phyloP scores from a whole-genome alignment of 2,797 vertebrate genomes.

The Arrhamphus sclerolepis region DNA sequence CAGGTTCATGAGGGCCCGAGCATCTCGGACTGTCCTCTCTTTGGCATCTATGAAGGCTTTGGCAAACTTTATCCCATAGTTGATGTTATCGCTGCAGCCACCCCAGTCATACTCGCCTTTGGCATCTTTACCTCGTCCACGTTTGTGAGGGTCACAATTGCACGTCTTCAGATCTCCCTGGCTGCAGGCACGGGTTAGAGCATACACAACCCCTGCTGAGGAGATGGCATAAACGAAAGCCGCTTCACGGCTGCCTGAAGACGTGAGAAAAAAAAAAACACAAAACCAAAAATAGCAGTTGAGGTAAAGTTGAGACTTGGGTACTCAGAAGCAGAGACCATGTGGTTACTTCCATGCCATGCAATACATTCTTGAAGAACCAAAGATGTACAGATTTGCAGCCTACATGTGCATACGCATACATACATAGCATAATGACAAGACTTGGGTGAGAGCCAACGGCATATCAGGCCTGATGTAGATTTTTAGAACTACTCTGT shows the following conservation, averaged over 20 bases:
- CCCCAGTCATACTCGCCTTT: constrained; percentile 97
- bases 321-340: constrained; percentile 3
- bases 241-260: constrained; percentile 93
- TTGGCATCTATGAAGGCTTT: constrained; percentile 97
- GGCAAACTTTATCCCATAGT: constrained; percentile 95
- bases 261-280: constrained; percentile 5
- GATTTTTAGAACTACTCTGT: constrained; percentile 73
- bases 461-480: constrained; percentile 64
- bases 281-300: constrained; percentile 17
- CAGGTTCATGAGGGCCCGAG: constrained; percentile 95
- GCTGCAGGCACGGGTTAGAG: constrained; percentile 95
- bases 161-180: constrained; percentile 95
- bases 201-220: constrained; percentile 95
- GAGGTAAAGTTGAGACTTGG: constrained; percentile 15
- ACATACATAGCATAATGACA: constrained; percentile 40
- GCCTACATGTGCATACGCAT: constrained; percentile 20
- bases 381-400: constrained; percentile 21
- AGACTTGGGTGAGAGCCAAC: constrained; percentile 45
- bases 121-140: constrained; percentile 86
- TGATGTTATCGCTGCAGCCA: constrained; percentile 97
- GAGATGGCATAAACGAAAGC: constrained; percentile 98
- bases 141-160: constrained; percentile 92
- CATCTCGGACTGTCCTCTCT: constrained; percentile 93
- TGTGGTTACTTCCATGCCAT: constrained; percentile 8
- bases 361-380: constrained; percentile 2